Evolutionary conservation across 2,888 invertebrate genomes (phyloP).

Genomic region (Heliconius erato): DNA sequence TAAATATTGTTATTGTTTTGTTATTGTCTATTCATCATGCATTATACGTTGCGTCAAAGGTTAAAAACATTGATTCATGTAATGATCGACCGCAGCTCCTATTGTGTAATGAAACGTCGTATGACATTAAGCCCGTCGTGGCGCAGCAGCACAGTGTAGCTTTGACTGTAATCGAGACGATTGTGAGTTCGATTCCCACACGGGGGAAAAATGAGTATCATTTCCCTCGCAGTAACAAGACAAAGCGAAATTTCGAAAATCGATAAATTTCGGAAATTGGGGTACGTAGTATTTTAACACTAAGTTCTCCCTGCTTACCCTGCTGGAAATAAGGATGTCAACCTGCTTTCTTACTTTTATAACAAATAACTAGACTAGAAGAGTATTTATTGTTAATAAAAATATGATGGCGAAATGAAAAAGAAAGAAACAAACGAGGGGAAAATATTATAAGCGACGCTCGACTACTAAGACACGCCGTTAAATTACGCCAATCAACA

Average conservation of each 20-base stretch:
- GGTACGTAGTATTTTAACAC: neutral
- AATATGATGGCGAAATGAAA: too few species aligned
- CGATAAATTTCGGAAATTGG: neutral
- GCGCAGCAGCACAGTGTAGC: neutral
- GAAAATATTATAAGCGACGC: too few species aligned
- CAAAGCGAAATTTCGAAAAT: neutral
- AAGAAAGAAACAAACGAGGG: too few species aligned
- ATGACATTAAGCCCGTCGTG: neutral
- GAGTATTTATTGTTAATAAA: too few species aligned
- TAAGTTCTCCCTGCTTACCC: neutral
- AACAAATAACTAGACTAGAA: too few species aligned
- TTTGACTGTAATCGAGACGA: neutral
- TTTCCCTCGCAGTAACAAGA: neutral
- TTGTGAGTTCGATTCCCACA: neutral
- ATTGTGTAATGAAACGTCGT: neutral
- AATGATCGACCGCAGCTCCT: neutral
- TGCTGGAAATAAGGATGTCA: too few species aligned
- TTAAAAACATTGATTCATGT: conserved; percentile 1
- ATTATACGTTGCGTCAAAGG: neutral
- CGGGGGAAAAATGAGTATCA: neutral
- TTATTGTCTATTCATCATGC: neutral
- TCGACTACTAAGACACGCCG: too few species aligned
- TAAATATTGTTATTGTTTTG: neutral
- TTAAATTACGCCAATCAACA: too few species aligned
- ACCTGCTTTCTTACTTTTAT: too few species aligned